These are phyloP conservation scores for Dendronephthya gigantea DNA, from an alignment of 64 coral and sea anemone genomes.

Conservation along the genomic window DNA sequence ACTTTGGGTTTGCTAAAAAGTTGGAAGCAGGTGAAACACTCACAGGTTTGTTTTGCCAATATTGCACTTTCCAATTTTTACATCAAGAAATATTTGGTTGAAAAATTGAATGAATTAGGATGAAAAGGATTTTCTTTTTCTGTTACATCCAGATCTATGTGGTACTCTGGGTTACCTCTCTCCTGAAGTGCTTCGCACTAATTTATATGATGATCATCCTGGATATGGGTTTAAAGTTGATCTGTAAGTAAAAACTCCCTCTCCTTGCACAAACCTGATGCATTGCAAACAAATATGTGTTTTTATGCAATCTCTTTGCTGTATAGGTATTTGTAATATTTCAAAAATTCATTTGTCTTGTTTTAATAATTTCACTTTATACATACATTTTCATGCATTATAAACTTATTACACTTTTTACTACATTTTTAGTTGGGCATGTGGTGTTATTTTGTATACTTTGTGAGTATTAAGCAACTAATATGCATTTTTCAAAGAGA, in stretches of 20 bases:
- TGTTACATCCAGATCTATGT: constrained; percentile 56
- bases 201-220: constrained; percentile 83
- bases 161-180: constrained; percentile 91
- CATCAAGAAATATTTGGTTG: background rate
- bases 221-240: constrained; percentile 86
- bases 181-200: constrained; percentile 68
- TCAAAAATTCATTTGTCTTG: no score
- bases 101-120: background rate
- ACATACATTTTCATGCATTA: no score
- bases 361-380: no score
- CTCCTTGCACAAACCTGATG: background rate
- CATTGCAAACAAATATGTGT: background rate
- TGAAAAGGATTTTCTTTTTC: background rate
- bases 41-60: constrained; percentile 39
- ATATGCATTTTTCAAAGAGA: background rate
- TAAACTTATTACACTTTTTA: no score
- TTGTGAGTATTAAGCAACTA: constrained; percentile 50
- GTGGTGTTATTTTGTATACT: constrained; percentile 91
- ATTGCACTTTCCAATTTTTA: no score
- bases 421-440: constrained; percentile 85
- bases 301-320: background rate
- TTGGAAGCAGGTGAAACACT: constrained; percentile 59
- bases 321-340: no score
- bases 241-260: constrained; percentile 41
- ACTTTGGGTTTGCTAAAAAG: constrained; percentile 84